These are phyloP conservation scores for Apolygus lucorum DNA, from an alignment of 1,140 invertebrate species.

Conservation along the genomic window DNA sequence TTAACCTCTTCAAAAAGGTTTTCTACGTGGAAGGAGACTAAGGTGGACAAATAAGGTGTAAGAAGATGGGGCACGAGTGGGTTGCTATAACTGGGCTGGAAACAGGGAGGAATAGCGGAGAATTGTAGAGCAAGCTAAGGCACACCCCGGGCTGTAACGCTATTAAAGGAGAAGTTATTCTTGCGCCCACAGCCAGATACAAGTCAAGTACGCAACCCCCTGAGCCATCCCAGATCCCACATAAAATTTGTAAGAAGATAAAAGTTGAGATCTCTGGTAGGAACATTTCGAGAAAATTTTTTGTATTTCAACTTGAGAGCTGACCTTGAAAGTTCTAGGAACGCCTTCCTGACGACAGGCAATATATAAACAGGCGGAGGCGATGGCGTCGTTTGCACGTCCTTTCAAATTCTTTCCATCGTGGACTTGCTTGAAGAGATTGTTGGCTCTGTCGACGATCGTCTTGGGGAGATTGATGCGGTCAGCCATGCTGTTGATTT, in stretches of 20 bases:
- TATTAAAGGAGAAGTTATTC: no score
- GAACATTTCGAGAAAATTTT: neutral
- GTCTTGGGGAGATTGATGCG: slow-evolving; percentile 92
- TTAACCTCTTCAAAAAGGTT: no score
- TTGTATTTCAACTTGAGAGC: neutral
- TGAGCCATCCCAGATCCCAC: neutral
- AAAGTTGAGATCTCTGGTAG: neutral
- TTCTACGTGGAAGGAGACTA: no score
- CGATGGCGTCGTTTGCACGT: slow-evolving; percentile 85
- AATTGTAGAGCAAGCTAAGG: no score
- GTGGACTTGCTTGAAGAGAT: slow-evolving; percentile 95
- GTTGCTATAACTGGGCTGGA: no score
- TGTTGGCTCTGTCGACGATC: slow-evolving; percentile 90
- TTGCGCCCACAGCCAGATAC: no score
- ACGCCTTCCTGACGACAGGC: slow-evolving; percentile 98
- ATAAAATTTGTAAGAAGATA: neutral
- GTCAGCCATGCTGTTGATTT: slow-evolving; percentile 96
- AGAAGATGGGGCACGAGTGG: no score
- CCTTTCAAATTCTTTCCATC: slow-evolving; percentile 94
- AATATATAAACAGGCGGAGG: slow-evolving; percentile 97
- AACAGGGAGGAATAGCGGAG: no score
- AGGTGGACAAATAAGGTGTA: no score
- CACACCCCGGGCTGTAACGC: no score
- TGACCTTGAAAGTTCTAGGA: slow-evolving; percentile 90
- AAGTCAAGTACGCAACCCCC: slow-evolving; percentile 2